Evolutionary conservation across 2,888 invertebrate genomes (phyloP).

Genomic region (Drosophila maculinotata): DNA sequence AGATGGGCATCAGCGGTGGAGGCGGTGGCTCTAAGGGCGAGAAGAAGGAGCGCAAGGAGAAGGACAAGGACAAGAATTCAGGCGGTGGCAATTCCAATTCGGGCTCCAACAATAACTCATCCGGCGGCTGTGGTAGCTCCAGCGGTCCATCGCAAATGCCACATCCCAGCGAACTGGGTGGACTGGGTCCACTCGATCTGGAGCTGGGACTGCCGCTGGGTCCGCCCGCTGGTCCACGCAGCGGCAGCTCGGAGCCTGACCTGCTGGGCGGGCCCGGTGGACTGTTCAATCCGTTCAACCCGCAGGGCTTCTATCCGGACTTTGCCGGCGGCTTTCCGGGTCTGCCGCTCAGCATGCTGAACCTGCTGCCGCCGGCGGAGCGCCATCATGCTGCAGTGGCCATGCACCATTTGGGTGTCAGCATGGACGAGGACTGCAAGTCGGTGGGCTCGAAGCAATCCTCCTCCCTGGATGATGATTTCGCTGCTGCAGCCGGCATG

Average conservation of each 20-base stretch:
- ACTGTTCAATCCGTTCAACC: constrained; percentile 91
- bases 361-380: constrained; percentile 91
- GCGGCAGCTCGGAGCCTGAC: constrained; percentile 89
- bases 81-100: constrained; percentile 17
- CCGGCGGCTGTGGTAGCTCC: constrained; percentile 17
- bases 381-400: constrained; percentile 87
- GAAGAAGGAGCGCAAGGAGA: constrained; percentile 76
- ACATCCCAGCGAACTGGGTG: constrained; percentile 60
- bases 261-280: constrained; percentile 87
- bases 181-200: constrained; percentile 63
- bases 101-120: constrained; percentile 25
- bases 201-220: constrained; percentile 74
- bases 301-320: constrained; percentile 92
- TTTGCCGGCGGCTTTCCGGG: constrained; percentile 91
- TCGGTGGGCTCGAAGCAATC: constrained; percentile 88
- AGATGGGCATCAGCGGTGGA: constrained; percentile 86
- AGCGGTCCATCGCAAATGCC: constrained; percentile 51
- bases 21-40: constrained; percentile 66
- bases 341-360: constrained; percentile 93
- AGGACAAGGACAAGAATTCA: constrained; percentile 69
- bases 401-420: constrained; percentile 86
- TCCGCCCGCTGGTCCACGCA: constrained; percentile 86
- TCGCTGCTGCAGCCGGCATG: constrained; percentile 87
- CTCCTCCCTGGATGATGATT: constrained; percentile 87
- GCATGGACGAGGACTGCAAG: constrained; percentile 88